Conservation (phyloP, 2,888 invertebrate species). For the Tryphoninae sp. region DNA sequence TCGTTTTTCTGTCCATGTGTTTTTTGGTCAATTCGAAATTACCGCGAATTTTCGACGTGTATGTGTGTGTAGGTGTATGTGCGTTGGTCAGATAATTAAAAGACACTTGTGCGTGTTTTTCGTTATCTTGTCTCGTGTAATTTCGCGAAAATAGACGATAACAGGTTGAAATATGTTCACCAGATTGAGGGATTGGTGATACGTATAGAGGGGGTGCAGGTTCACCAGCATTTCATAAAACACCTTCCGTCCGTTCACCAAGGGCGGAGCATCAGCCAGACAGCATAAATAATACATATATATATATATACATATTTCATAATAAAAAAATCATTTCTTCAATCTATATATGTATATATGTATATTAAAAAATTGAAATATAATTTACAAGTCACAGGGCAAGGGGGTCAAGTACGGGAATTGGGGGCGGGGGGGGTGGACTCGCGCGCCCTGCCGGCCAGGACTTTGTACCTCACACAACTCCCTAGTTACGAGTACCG, state of each 20-base stretch:
- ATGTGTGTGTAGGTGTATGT: slow-evolving; percentile 45
- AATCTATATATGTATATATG: slow-evolving; percentile 22
- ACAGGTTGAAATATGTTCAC: slow-evolving; percentile 3
- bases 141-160: slow-evolving; percentile 3
- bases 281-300: slow-evolving; percentile 60
- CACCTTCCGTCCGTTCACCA: slow-evolving; percentile 59
- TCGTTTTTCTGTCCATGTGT: background rate
- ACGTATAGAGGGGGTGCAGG: slow-evolving; percentile 62
- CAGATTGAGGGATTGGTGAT: slow-evolving; percentile 50
- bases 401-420: slow-evolving; percentile 80
- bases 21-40: background rate
- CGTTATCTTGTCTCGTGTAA: slow-evolving; percentile 38
- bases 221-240: slow-evolving; percentile 47
- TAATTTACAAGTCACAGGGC: slow-evolving; percentile 65
- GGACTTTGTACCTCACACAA: slow-evolving; percentile 82
- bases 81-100: background rate
- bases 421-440: slow-evolving; percentile 78
- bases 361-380: slow-evolving; percentile 32
- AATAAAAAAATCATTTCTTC: slow-evolving; percentile 26
- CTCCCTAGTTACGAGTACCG: slow-evolving; percentile 82
- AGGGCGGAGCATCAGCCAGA: slow-evolving; percentile 66
- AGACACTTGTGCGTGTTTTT: slow-evolving; percentile 37
- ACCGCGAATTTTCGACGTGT: slow-evolving; percentile 38
- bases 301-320: slow-evolving; percentile 29
- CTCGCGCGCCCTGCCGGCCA: slow-evolving; percentile 81